Conservation (phyloP, 2,888 invertebrate species). For the Lymantria monacha region DNA sequence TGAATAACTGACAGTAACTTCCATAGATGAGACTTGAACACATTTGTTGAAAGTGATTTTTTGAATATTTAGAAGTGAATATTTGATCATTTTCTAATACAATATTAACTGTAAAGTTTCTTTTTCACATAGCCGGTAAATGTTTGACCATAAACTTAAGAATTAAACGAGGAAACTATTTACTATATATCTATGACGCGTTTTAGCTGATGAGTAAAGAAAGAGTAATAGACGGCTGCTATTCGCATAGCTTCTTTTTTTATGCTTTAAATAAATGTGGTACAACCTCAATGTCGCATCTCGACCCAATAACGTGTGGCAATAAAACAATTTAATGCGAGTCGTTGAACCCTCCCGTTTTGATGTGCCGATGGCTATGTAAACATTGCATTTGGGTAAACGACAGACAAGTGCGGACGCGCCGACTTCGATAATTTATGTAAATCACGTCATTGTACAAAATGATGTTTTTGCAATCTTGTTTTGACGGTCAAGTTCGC, state of each 20-base stretch:
- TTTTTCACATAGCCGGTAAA: too few species aligned
- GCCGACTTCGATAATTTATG: conserved; percentile 78
- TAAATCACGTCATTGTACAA: conserved; percentile 78
- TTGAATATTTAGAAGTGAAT: too few species aligned
- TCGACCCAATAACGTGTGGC: conserved; percentile 76
- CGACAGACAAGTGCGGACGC: conserved; percentile 52
- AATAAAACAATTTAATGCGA: conserved; percentile 72
- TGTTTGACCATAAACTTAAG: too few species aligned
- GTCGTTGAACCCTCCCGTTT: conserved; percentile 73
- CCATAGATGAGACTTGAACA: too few species aligned
- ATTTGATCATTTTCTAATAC: too few species aligned
- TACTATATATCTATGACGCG: not conserved
- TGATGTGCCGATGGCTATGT: conserved; percentile 55
- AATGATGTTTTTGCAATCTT: conserved; percentile 74
- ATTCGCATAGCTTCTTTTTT: conserved; percentile 42
- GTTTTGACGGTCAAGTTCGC: conserved; percentile 79
- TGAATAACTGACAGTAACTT: too few species aligned
- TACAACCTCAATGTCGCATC: conserved; percentile 59
- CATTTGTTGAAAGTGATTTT: too few species aligned
- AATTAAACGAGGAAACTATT: too few species aligned
- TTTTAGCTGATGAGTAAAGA: not conserved
- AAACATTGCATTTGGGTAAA: conserved; percentile 75
- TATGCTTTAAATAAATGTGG: conserved; percentile 56
- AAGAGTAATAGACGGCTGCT: conserved; percentile 18
- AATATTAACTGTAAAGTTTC: too few species aligned